A percentile compares a stretch with the other conserved stretches of the same genome.
These are phyloP conservation scores for Cebus imitator DNA, from an alignment of 2,113 vertebrate species.

Conservation along the genomic window DNA sequence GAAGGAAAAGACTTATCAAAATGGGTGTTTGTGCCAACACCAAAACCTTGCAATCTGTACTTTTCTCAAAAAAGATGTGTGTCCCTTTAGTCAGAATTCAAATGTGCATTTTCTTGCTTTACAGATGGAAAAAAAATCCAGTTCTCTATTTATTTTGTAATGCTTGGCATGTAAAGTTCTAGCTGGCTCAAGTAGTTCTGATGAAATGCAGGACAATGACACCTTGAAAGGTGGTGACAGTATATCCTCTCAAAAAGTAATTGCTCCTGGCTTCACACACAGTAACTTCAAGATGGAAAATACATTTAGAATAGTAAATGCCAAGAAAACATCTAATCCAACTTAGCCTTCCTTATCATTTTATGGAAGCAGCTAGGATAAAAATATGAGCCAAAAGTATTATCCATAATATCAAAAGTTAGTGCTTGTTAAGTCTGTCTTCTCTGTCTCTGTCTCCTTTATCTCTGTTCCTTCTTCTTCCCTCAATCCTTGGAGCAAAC, in stretches of 20 bases:
- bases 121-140: conserved; percentile 52
- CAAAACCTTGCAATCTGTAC: not conserved
- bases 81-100: conserved; percentile 25
- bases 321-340: conserved; percentile 65
- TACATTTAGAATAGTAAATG: conserved; percentile 69
- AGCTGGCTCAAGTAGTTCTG: conserved; percentile 55
- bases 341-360: conserved; percentile 46
- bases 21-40: not conserved
- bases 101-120: conserved; percentile 56
- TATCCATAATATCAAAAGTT: conserved; percentile 34
- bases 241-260: conserved; percentile 73
- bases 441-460: not conserved
- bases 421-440: not conserved
- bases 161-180: conserved; percentile 40
- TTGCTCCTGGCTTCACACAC: conserved; percentile 70
- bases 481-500: not conserved
- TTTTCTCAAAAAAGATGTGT: not conserved
- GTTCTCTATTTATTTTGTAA: conserved; percentile 65
- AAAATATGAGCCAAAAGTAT: conserved; percentile 43
- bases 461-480: no score
- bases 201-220: conserved; percentile 73
- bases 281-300: conserved; percentile 71
- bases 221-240: conserved; percentile 71
- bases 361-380: not conserved
- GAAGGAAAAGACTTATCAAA: conserved; percentile 4